Percentiles rank a stretch among this genome's conserved stretches.
Evolutionary conservation across 1,140 invertebrate genomes (phyloP).

Genomic region (Apolygus lucorum): DNA sequence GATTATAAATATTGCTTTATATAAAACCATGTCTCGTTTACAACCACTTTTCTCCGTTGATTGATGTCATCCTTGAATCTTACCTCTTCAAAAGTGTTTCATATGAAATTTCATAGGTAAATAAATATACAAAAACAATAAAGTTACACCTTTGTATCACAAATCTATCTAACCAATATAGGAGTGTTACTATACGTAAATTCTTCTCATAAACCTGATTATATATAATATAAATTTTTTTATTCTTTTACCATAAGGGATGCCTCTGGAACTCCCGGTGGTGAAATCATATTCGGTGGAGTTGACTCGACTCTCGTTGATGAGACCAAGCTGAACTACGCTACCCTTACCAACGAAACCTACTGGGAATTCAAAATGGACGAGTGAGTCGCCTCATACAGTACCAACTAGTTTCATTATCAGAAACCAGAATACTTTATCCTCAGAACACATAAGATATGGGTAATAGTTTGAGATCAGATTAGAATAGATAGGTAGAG

Average conservation of each 20-base stretch:
- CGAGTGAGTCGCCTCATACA: too few relatives aligned
- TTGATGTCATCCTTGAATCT: background rate
- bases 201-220: background rate
- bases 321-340: conserved; percentile 35
- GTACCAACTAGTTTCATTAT: too few relatives aligned
- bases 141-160: background rate
- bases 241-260: conserved; percentile 1
- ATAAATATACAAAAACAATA: too few relatives aligned
- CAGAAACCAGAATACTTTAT: too few relatives aligned
- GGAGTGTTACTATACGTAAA: background rate
- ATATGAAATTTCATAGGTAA: too few relatives aligned
- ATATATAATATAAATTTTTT: background rate
- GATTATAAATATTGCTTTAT: too few relatives aligned
- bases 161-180: background rate
- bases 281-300: conserved; percentile 30
- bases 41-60: background rate
- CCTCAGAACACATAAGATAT: too few relatives aligned
- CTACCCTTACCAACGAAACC: conserved; percentile 36
- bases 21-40: background rate
- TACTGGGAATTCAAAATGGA: conserved; percentile 40
- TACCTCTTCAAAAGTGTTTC: background rate
- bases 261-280: conserved; percentile 17
- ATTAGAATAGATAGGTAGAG: too few relatives aligned
- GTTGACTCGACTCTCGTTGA: conserved; percentile 5
- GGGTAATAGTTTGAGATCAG: too few relatives aligned